Evolutionary conservation across 2,888 invertebrate genomes (phyloP).

Genomic region (Helleia helle): DNA sequence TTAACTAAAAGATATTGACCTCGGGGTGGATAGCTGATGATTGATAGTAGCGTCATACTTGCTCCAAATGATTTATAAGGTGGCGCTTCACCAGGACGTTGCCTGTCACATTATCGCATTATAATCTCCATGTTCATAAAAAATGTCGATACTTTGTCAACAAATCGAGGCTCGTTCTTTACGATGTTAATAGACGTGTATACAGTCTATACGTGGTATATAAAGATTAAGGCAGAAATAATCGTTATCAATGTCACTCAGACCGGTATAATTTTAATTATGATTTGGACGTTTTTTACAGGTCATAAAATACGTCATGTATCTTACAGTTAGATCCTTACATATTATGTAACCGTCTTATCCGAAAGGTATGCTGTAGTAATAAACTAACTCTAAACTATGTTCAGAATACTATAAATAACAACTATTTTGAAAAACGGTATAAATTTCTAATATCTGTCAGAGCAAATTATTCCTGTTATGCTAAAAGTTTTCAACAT

Average conservation of each 20-base stretch:
- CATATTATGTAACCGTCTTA: too few species aligned
- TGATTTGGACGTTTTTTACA: too few species aligned
- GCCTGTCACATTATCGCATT: slow-evolving; percentile 19
- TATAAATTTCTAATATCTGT: too few species aligned
- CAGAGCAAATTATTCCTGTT: too few species aligned
- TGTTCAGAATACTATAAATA: too few species aligned
- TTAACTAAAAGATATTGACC: slow-evolving; percentile 64
- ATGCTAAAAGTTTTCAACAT: too few species aligned
- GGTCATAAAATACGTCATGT: too few species aligned
- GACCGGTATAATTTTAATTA: neutral
- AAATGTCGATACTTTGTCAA: neutral
- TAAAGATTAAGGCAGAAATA: neutral
- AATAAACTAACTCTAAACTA: too few species aligned
- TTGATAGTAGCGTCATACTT: slow-evolving; percentile 52
- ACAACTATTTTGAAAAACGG: too few species aligned
- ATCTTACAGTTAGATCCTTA: too few species aligned
- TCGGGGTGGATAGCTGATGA: slow-evolving; percentile 59
- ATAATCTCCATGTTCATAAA: neutral
- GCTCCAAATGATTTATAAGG: slow-evolving; percentile 28
- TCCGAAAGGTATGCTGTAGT: too few species aligned
- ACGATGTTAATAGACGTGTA: neutral
- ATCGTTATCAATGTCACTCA: neutral
- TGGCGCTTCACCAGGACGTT: slow-evolving; percentile 47
- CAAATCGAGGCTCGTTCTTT: neutral
- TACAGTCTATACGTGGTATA: slow-evolving; percentile 1